Conservation (phyloP, 2,113 vertebrate species). For the Antennarius striatus region DNA sequence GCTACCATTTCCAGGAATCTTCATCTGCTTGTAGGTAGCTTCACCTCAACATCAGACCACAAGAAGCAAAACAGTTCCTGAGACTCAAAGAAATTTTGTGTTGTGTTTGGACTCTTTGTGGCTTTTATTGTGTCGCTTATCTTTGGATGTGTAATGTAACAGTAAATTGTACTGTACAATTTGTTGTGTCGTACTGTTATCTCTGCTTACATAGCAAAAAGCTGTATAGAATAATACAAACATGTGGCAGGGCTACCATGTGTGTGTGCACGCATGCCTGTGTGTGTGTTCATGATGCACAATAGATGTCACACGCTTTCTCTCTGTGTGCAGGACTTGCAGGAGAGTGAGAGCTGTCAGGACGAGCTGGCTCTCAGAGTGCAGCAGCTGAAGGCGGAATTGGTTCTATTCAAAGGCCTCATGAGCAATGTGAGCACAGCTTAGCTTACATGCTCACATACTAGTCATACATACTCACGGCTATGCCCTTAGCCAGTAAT, state of each 20-base stretch:
- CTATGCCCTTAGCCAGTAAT: too few relatives aligned
- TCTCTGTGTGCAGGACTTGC: conserved; percentile 83
- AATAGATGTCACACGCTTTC: neutral
- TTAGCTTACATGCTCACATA: too few relatives aligned
- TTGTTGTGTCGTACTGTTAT: too few relatives aligned
- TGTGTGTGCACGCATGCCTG: neutral
- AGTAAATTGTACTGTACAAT: too few relatives aligned
- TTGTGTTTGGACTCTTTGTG: neutral
- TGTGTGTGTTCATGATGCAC: too few relatives aligned
- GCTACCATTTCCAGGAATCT: conserved; percentile 33
- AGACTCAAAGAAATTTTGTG: neutral
- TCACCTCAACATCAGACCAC: conserved; percentile 17
- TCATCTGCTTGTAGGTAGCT: conserved; percentile 8
- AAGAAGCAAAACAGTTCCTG: conserved; percentile 7
- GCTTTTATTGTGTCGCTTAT: too few relatives aligned
- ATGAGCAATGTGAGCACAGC: conserved; percentile 92
- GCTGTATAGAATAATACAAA: too few relatives aligned
- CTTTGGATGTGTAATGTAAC: too few relatives aligned
- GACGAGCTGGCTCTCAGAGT: conserved; percentile 94
- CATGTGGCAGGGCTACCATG: neutral
- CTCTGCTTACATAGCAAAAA: too few relatives aligned
- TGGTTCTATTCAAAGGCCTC: conserved; percentile 97
- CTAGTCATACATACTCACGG: too few relatives aligned
- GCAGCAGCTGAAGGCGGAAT: conserved; percentile 92
- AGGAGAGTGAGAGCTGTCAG: conserved; percentile 94